Evolutionary conservation across 2,888 invertebrate genomes (phyloP).

Genomic region (Metacarcinus magister): DNA sequence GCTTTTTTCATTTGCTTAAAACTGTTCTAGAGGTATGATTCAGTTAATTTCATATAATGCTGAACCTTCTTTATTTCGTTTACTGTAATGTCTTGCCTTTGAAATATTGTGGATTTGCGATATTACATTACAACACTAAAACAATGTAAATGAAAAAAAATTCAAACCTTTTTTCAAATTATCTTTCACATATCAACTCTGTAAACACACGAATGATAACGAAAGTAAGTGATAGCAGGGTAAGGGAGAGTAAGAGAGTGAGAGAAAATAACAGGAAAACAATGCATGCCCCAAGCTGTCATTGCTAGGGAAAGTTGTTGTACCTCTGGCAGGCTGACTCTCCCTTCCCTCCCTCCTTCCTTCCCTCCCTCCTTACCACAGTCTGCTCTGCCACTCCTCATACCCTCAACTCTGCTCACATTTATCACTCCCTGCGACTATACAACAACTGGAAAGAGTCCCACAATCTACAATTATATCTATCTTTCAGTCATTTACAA

Average conservation of each 20-base stretch:
- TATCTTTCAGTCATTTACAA: neutral
- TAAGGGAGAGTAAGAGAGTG: too few relatives aligned
- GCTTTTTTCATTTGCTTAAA: neutral
- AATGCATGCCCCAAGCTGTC: constrained; percentile 11
- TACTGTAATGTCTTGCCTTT: too few relatives aligned
- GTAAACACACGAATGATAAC: too few relatives aligned
- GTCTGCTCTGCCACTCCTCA: neutral
- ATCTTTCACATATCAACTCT: too few relatives aligned
- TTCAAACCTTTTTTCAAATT: too few relatives aligned
- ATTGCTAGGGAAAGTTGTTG: constrained; percentile 8
- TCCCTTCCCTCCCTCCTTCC: neutral
- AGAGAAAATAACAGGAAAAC: neutral
- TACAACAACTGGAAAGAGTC: neutral
- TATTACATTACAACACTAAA: too few relatives aligned
- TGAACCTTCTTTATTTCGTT: too few relatives aligned
- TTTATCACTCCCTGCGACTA: neutral
- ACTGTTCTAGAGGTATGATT: neutral
- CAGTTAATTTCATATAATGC: neutral
- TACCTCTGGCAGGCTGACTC: neutral
- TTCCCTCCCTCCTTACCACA: neutral
- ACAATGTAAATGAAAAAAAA: too few relatives aligned
- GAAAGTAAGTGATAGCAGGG: too few relatives aligned
- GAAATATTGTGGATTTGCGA: too few relatives aligned
- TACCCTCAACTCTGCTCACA: neutral
- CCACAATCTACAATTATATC: neutral